A percentile compares a stretch with the other conserved stretches of the same genome.
Evolutionary conservation across 2,888 invertebrate genomes (phyloP).

Genomic region (Yponomeuta cagnagella): DNA sequence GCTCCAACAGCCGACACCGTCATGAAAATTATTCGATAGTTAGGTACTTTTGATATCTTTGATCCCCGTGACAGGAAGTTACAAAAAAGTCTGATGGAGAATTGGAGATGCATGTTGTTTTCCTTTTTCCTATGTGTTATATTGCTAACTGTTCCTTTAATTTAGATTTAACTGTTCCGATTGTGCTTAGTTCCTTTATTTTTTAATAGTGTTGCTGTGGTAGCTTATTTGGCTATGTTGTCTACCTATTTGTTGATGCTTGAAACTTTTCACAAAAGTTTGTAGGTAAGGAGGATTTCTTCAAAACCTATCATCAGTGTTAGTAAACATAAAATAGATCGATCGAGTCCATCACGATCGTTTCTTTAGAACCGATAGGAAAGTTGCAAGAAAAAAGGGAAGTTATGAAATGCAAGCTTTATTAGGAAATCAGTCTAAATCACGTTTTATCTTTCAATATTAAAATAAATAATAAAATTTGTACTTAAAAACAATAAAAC

Average conservation of each 20-base stretch:
- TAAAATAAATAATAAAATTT: conserved; percentile 40
- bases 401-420: conserved; percentile 64
- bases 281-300: neutral
- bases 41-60: conserved; percentile 19
- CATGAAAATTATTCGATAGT: conserved; percentile 15
- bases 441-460: conserved; percentile 32
- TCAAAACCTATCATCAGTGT: conserved; percentile 27
- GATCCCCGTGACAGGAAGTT: neutral
- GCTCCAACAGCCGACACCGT: conserved; percentile 5
- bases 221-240: neutral
- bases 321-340: conserved; percentile 39
- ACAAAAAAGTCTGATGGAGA: too few relatives aligned
- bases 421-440: conserved; percentile 71
- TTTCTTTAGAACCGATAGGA: conserved; percentile 28
- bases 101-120: too few relatives aligned
- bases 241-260: neutral
- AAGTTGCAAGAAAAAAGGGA: neutral
- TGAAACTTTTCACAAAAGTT: neutral
- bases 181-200: neutral
- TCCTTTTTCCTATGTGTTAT: neutral
- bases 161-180: neutral
- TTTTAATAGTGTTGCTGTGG: neutral
- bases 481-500: conserved; percentile 32
- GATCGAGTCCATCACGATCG: conserved; percentile 60
- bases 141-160: neutral